These are phyloP conservation scores for Dasysyrphus albostriatus DNA, from an alignment of 2,888 invertebrate species.

Conservation along the genomic window DNA sequence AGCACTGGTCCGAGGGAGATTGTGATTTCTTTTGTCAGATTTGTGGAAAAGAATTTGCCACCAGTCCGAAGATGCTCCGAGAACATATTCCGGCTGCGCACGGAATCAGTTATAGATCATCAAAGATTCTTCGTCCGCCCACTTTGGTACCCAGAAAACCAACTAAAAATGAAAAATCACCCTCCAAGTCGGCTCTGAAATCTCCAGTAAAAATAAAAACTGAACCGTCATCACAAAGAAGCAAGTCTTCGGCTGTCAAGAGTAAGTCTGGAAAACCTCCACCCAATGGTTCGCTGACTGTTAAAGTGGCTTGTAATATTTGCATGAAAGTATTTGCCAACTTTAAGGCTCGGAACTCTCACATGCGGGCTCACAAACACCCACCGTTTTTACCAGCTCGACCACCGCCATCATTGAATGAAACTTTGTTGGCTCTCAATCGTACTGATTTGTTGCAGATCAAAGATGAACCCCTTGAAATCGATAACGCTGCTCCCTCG, in stretches of 20 bases:
- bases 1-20: slow-evolving; percentile 79
- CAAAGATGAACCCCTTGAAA: slow-evolving; percentile 58
- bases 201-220: not conserved
- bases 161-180: slow-evolving; percentile 36
- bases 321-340: slow-evolving; percentile 78
- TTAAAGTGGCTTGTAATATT: slow-evolving; percentile 77
- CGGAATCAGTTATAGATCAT: slow-evolving; percentile 78
- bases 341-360: slow-evolving; percentile 79
- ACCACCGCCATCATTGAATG: slow-evolving; percentile 51
- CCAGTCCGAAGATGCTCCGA: slow-evolving; percentile 78
- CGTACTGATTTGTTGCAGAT: slow-evolving; percentile 30
- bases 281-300: slow-evolving; percentile 32
- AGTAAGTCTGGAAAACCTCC: not conserved
- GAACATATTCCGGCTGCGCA: slow-evolving; percentile 79
- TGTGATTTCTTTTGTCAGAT: slow-evolving; percentile 80
- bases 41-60: slow-evolving; percentile 79
- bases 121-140: slow-evolving; percentile 59
- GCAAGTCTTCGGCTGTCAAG: not conserved
- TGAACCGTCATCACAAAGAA: slow-evolving; percentile 22
- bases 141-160: slow-evolving; percentile 15
- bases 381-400: slow-evolving; percentile 50
- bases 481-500: slow-evolving; percentile 43
- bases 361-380: slow-evolving; percentile 79
- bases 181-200: not conserved
- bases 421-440: slow-evolving; percentile 56